Evolutionary conservation across 1,140 invertebrate genomes (phyloP).

Genomic region (Drosophila nasuta): DNA sequence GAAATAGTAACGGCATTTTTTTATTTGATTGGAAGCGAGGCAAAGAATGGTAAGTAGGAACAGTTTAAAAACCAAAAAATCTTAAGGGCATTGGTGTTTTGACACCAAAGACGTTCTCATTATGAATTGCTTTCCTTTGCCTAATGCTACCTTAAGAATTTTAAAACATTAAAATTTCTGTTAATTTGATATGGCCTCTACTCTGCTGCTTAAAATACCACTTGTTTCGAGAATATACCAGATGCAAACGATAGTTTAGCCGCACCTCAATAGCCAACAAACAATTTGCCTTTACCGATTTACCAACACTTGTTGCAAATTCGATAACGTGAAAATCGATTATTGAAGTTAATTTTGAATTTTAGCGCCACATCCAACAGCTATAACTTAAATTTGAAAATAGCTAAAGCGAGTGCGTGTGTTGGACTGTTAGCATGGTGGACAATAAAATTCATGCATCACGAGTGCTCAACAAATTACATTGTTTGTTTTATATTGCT

Average conservation of each 20-base stretch:
- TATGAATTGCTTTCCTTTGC: no score
- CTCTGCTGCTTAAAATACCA: no score
- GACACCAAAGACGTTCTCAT: no score
- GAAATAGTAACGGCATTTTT: no score
- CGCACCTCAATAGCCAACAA: neutral
- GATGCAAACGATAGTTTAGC: constrained; percentile 14
- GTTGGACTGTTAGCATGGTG: neutral
- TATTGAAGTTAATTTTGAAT: constrained; percentile 5
- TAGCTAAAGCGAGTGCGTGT: neutral
- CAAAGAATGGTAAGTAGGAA: no score
- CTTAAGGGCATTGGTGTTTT: no score
- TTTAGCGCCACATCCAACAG: neutral
- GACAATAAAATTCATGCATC: no score
- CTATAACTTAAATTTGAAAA: neutral
- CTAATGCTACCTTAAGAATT: no score
- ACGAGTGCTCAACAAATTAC: neutral
- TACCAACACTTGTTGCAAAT: neutral
- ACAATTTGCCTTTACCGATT: neutral
- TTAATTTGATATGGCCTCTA: no score
- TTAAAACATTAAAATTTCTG: no score
- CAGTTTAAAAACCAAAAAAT: no score
- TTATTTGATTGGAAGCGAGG: no score
- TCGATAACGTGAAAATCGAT: constrained; percentile 7
- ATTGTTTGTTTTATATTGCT: constrained; percentile 17
- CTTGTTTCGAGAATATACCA: neutral